Evolutionary conservation across 2,113 vertebrate genomes (phyloP).

Genomic region (Silurus asotus): DNA sequence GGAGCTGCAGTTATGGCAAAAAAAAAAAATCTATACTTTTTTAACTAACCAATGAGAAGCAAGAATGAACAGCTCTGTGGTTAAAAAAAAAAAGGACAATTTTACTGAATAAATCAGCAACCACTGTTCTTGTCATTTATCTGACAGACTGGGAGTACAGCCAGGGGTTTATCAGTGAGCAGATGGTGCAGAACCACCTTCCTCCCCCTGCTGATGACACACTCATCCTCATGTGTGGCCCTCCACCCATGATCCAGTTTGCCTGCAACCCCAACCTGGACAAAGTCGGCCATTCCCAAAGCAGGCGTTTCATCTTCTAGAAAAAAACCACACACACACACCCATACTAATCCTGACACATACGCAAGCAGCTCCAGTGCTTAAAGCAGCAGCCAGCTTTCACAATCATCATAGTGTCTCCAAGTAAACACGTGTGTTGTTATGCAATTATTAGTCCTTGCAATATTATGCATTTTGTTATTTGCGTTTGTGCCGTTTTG

Average conservation of each 20-base stretch:
- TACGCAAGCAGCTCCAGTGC: background rate
- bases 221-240: constrained; percentile 92
- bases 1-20: background rate
- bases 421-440: background rate
- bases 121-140: background rate
- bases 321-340: background rate
- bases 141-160: constrained; percentile 89
- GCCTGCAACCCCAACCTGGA: constrained; percentile 94
- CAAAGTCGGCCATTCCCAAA: constrained; percentile 79
- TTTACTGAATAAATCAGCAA: background rate
- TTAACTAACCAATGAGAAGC: background rate
- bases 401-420: background rate
- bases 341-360: background rate
- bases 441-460: constrained; percentile 6
- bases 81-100: too few relatives aligned
- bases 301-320: constrained; percentile 84
- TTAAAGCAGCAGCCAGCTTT: background rate
- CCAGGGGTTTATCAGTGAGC: constrained; percentile 89
- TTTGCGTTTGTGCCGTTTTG: background rate
- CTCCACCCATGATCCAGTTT: constrained; percentile 96
- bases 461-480: background rate
- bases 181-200: constrained; percentile 86
- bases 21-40: background rate
- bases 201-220: constrained; percentile 79
- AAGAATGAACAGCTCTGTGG: background rate